Percentiles rank a stretch among this genome's conserved stretches.
These are phyloP conservation scores for Neodiprion fabricii DNA, from an alignment of 1,140 invertebrate genomes.

Conservation along the genomic window DNA sequence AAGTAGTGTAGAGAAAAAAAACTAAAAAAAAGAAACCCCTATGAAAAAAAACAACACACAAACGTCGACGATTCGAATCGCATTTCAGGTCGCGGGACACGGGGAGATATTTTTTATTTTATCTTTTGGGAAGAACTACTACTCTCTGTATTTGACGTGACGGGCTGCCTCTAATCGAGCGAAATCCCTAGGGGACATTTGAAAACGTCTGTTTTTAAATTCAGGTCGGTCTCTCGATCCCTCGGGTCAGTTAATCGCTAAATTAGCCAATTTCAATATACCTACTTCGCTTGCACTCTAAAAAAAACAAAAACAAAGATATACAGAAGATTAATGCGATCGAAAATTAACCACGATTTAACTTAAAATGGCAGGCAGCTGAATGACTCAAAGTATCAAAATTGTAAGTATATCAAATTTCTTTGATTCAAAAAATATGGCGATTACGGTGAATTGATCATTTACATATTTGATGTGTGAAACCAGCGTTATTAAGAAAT, in stretches of 20 bases:
- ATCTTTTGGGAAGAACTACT: neutral
- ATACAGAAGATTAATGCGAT: neutral
- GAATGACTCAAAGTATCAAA: too few species aligned
- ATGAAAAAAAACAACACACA: neutral
- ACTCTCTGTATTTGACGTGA: neutral
- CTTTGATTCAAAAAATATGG: too few species aligned
- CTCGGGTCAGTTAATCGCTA: neutral
- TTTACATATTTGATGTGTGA: too few species aligned
- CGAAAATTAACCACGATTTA: neutral
- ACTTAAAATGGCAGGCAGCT: neutral
- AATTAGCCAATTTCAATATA: conserved; percentile 8
- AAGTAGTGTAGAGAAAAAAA: too few species aligned
- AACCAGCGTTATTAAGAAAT: too few species aligned
- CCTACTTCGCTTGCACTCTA: neutral
- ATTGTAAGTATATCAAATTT: too few species aligned
- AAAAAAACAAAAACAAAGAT: neutral
- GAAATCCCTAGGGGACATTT: neutral
- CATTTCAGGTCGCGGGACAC: neutral
- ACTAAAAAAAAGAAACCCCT: too few species aligned
- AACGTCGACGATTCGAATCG: neutral
- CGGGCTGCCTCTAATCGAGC: neutral
- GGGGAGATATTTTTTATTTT: conserved; percentile 5
- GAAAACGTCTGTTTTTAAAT: neutral
- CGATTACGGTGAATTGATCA: too few species aligned
- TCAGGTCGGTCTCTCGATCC: neutral